Conservation (phyloP, 1,140 invertebrate species). For the Drosophila orena region DNA sequence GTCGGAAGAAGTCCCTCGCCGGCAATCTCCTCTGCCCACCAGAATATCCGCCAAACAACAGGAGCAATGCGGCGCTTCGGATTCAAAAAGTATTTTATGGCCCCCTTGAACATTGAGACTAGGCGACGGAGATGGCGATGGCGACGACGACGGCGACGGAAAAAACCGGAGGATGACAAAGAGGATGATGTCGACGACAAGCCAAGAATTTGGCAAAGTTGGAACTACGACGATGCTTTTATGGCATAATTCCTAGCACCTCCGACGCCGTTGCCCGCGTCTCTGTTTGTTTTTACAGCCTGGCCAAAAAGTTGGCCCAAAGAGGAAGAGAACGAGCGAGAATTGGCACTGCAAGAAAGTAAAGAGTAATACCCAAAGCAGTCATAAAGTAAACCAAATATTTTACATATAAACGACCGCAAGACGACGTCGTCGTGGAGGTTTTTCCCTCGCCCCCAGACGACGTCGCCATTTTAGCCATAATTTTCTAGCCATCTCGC, state of each 20-base stretch:
- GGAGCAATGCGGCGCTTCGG: conserved; percentile 40
- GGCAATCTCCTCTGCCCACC: conserved; percentile 44
- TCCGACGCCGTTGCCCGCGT: conserved; percentile 4
- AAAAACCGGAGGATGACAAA: conserved; percentile 14
- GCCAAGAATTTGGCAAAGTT: conserved; percentile 75
- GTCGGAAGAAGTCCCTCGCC: conserved; percentile 26
- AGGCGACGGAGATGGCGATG: conserved; percentile 22
- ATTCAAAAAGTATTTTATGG: conserved; percentile 72
- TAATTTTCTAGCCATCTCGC: conserved; percentile 53
- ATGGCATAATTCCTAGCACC: conserved; percentile 77
- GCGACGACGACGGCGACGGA: conserved; percentile 19
- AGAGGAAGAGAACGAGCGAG: conserved; percentile 6
- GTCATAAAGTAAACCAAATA: conserved; percentile 82
- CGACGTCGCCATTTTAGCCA: conserved; percentile 74
- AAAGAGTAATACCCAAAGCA: conserved; percentile 82
- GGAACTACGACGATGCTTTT: conserved; percentile 65
- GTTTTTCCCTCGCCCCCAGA: conserved; percentile 61
- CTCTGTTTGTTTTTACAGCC: conserved; percentile 68
- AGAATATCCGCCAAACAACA: conserved; percentile 19
- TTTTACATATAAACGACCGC: conserved; percentile 83
- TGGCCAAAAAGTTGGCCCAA: conserved; percentile 61
- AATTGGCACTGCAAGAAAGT: conserved; percentile 79
- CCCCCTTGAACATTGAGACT: conserved; percentile 75
- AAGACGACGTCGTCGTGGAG: conserved; percentile 64
- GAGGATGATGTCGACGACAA: conserved; percentile 48